A percentile compares a stretch with the other conserved stretches of the same genome.
Conservation (phyloP, 2,888 invertebrate species). For the Ellobium chinense region DNA sequence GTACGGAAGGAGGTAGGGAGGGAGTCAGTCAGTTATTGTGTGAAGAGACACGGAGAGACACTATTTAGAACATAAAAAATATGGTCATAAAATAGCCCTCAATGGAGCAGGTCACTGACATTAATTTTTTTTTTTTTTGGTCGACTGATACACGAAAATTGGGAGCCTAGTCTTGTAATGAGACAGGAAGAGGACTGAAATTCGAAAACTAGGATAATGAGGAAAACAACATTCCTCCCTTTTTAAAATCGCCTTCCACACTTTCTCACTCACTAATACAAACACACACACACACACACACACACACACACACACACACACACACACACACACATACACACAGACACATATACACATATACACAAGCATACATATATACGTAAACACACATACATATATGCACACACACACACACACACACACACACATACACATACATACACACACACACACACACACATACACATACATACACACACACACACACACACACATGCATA, state of each 20-base stretch:
- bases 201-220: too few relatives aligned
- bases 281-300: background rate
- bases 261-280: background rate
- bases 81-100: too few relatives aligned
- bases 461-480: conserved; percentile 9
- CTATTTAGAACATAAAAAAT: too few relatives aligned
- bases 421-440: conserved; percentile 14
- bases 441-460: conserved; percentile 18
- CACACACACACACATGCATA: background rate
- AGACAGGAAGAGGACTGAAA: too few relatives aligned
- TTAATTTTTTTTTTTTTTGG: too few relatives aligned
- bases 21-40: too few relatives aligned
- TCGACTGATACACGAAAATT: too few relatives aligned
- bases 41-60: too few relatives aligned
- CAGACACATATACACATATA: conserved; percentile 1
- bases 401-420: conserved; percentile 6
- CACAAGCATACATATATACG: conserved; percentile 12
- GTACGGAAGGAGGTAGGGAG: too few relatives aligned
- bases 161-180: too few relatives aligned
- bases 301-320: conserved; percentile 9
- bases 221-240: too few relatives aligned
- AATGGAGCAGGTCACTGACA: too few relatives aligned
- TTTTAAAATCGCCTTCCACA: background rate
- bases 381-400: conserved; percentile 8
- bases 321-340: background rate